A percentile compares a stretch with the other conserved stretches of the same genome.
These are phyloP conservation scores for Heliconius erato DNA, from an alignment of 2,888 invertebrate species.

Conservation along the genomic window DNA sequence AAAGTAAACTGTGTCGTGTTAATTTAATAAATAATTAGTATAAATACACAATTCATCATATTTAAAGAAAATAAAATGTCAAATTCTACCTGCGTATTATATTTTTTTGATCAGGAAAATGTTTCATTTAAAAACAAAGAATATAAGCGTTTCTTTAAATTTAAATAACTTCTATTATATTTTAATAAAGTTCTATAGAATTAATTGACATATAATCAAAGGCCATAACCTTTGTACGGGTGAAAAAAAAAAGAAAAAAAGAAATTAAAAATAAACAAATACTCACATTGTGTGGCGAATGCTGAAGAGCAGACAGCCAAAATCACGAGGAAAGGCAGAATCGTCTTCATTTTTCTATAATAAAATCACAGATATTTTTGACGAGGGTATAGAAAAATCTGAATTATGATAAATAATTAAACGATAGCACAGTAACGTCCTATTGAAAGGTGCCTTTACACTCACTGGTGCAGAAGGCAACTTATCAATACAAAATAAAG, in stretches of 20 bases:
- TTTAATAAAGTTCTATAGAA: slow-evolving; percentile 4
- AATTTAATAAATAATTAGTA: too few species aligned
- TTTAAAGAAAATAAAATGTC: neutral
- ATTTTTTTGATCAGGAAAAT: neutral
- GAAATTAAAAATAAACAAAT: slow-evolving; percentile 56
- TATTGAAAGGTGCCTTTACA: slow-evolving; percentile 89
- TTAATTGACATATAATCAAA: slow-evolving; percentile 19
- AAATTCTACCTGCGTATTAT: neutral
- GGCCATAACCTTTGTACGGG: slow-evolving; percentile 39
- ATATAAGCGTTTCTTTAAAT: neutral
- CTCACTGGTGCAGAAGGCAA: slow-evolving; percentile 96
- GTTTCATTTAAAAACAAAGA: neutral
- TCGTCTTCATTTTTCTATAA: slow-evolving; percentile 85
- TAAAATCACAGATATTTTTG: slow-evolving; percentile 83
- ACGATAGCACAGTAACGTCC: slow-evolving; percentile 54
- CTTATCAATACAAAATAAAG: slow-evolving; percentile 74
- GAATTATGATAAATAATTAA: slow-evolving; percentile 43
- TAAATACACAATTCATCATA: too few species aligned
- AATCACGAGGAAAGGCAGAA: slow-evolving; percentile 80
- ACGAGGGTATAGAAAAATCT: slow-evolving; percentile 62
- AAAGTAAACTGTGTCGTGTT: too few species aligned
- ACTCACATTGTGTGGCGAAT: slow-evolving; percentile 89
- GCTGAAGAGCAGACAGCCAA: slow-evolving; percentile 81
- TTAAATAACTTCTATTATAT: neutral
- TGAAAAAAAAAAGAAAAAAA: slow-evolving; percentile 49